Base-by-base conservation (phyloP, 2,888 invertebrate genomes). In the Chaitophorus viminalis region DNA sequence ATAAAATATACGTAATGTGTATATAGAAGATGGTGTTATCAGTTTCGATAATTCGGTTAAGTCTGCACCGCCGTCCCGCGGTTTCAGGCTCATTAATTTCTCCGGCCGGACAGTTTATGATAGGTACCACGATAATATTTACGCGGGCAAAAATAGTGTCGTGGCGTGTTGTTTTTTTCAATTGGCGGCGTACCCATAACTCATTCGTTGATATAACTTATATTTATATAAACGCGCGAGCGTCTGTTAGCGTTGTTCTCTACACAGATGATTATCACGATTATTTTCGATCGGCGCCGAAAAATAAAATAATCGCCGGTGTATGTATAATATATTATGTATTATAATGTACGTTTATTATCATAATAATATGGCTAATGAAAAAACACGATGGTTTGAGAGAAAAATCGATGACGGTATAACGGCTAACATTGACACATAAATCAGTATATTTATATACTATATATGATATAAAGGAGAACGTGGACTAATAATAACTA, bases 41-140 rank as follows among this genome's bases (percentile, higher is more conserved):
- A 29, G 74, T 82, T 74, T 82, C 39, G 39, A 75, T 83, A 83
- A 76, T 84, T 74, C 36, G 36, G 36, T 74, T 74, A 74, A n/a
- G 82, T 46, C 54, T n/a, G 29, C 76, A 46, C 46, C 74, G 54
- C 11, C 82, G 36, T 11, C 74, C 74, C 83, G 18, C 52, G 83
- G 75, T 25, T 84, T 76, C 65, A 17, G 76, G 75, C 29, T 33
- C 84, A 76, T 84, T 84, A 76, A 76, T 76, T 84, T 76, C 31
- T 39, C 21, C 65, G 36, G 39, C 29, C 65, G 83, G n/a, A n/a
- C 31, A 75, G 72, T 33, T 29, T 54, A 52, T 25, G 18, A 36
- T 82, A n/a, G n/a, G 74, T 60, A 36, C 36, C 54, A 60, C 29
- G 21, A 60, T 36, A 39, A 46, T 75, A 60, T 54, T 21, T 21